phyloP scores from a whole-genome alignment of 2,113 vertebrate genomes.

The Papio anubis region DNA sequence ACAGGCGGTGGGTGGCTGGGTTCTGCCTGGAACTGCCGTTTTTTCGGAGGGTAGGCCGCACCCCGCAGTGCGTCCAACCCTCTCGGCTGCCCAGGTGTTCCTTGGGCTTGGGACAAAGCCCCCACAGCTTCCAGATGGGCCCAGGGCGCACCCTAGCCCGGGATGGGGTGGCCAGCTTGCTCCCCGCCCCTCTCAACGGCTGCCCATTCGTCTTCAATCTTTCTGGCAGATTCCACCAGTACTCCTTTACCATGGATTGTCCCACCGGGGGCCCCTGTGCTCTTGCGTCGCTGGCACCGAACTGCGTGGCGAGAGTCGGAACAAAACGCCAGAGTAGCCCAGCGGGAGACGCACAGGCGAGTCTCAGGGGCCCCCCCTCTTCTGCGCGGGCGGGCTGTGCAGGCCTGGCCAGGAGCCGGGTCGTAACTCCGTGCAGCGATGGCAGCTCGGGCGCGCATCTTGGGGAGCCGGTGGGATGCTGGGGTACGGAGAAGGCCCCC shows the following conservation, averaged over 20 bases:
- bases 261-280: neutral
- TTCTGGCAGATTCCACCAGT: neutral
- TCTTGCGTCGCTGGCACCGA: neutral
- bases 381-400: accelerated
- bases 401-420: accelerated
- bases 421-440: accelerated
- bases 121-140: neutral
- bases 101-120: neutral
- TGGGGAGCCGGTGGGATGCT: neutral
- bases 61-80: neutral
- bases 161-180: neutral
- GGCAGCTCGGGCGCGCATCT: accelerated
- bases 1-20: accelerated
- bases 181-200: accelerated
- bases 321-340: neutral
- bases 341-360: accelerated
- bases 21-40: accelerated
- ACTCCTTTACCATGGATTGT: neutral
- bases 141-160: accelerated
- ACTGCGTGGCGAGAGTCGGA: neutral
- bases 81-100: neutral
- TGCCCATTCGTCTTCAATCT: neutral
- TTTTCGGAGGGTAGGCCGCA: neutral
- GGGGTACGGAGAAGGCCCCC: neutral
- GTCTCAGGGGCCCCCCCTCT: neutral